These are phyloP conservation scores for Mercenaria mercenaria DNA, from an alignment of 1,140 invertebrate genomes.

Conservation along the genomic window DNA sequence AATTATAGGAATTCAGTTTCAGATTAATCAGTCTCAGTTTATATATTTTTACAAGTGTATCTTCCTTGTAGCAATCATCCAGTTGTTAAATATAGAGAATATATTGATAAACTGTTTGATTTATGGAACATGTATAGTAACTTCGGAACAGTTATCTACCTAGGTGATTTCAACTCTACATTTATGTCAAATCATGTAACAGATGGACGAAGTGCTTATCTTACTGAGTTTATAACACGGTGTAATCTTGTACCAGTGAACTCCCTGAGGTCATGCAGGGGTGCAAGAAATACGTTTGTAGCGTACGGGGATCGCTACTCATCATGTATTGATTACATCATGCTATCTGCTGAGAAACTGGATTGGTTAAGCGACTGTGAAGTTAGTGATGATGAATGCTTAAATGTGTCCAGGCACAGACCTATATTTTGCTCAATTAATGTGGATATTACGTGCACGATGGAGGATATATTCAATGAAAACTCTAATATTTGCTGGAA, in stretches of 20 bases:
- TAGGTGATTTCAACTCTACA: conserved; percentile 42
- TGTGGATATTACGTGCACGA: background rate
- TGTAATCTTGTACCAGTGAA: background rate
- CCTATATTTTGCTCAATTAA: background rate
- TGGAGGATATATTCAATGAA: background rate
- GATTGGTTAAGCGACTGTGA: background rate
- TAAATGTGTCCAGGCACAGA: background rate
- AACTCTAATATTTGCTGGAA: background rate
- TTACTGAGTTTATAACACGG: background rate
- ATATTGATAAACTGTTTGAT: conserved; percentile 33
- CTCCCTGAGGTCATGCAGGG: too few species aligned
- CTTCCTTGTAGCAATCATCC: background rate
- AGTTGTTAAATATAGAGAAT: too few species aligned
- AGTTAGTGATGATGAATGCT: conserved; percentile 1
- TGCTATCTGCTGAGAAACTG: background rate
- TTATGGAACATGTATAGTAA: conserved; percentile 4
- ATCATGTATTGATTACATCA: conserved; percentile 29
- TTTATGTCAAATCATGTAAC: background rate
- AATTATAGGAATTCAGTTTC: conserved; percentile 1
- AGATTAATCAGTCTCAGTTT: background rate
- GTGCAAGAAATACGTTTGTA: conserved; percentile 12
- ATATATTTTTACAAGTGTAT: conserved; percentile 46
- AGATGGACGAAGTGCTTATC: background rate
- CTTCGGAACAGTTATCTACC: conserved; percentile 11
- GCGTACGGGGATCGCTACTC: background rate